Conservation (phyloP, 1,140 invertebrate species). For the Drosophila neocordata region DNA sequence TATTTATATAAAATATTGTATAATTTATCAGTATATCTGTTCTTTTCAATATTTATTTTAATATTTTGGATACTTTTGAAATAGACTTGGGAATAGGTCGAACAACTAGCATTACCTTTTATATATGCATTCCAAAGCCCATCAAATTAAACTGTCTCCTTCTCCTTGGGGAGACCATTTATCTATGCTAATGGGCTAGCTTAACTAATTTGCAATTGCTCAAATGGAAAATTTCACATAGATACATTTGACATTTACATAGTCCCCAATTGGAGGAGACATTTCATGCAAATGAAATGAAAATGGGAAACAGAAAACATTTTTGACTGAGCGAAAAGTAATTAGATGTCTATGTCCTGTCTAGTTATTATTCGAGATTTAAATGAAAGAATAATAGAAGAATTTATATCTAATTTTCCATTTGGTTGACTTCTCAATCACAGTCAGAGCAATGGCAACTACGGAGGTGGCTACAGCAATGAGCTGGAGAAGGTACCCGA, state of each 20-base stretch:
- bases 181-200: slow-evolving; percentile 30
- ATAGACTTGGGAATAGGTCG: background rate
- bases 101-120: background rate
- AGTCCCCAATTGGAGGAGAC: slow-evolving; percentile 8
- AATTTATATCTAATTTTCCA: slow-evolving; percentile 64
- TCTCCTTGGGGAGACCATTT: background rate
- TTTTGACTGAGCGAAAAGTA: slow-evolving; percentile 24
- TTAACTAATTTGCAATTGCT: slow-evolving; percentile 49
- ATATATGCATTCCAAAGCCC: background rate
- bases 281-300: slow-evolving; percentile 55
- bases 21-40: no score
- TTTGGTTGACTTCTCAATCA: slow-evolving; percentile 49
- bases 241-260: slow-evolving; percentile 42
- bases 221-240: slow-evolving; percentile 59
- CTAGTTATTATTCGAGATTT: slow-evolving; percentile 1
- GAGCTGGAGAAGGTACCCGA: slow-evolving; percentile 76
- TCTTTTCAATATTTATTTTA: no score
- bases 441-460: slow-evolving; percentile 67
- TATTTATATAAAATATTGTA: no score
- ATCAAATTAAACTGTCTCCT: slow-evolving; percentile 1
- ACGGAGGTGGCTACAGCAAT: slow-evolving; percentile 61
- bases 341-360: slow-evolving; percentile 42
- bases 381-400: background rate
- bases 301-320: slow-evolving; percentile 2
- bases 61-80: no score